Evolutionary conservation across 1,140 invertebrate genomes (phyloP), one percentile per base, ranked within the genome.

Genomic region (Drosophila seguyi): DNA sequence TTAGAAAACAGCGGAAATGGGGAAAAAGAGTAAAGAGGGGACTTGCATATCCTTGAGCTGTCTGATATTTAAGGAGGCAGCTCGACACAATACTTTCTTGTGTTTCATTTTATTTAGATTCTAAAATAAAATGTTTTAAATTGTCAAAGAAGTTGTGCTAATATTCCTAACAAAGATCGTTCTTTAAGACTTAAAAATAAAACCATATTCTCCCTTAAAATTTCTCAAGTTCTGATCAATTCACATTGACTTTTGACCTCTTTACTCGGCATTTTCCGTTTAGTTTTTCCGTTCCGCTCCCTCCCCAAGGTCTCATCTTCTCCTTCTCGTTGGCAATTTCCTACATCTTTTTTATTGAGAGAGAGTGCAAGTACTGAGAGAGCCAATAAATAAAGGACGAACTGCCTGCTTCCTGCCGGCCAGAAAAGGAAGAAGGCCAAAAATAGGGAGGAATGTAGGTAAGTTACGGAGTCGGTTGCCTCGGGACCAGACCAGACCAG

Each of bases 321-420:
- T 6, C 44, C 57, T 68, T 66, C 69, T 85, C 62, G 73, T 58
- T 59, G 77, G 73, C 78, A 57, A 77, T 85, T 81, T 77, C 73
- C 81, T 62, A 50, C 48, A 34, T 16, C 1, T 34, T 36, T 44
- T 27, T 48, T 57, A n/a, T 47, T 27, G 18, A 27, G 34, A 56
- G 22, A 34, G 47, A 31, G 29, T n/a, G n/a, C n/a, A n/a, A 2
- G 58, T 34, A 38, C 41, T 60, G 36, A 42, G 55, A 50, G 36
- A 36, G 44, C 57, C 72, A 85, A 84, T 81, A 85, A 84, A 81
- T 84, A 81, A 85, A 74, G 72, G 66, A 67, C 69, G 76, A 81
- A 42, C 42, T 25, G 73, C 38, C 63, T 47, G 39, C 57, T 65
- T 77, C 73, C 53, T 56, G 60, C 48, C 55, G 42, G 16, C 52